These are phyloP conservation scores for Aspidiotus destructor DNA, from an alignment of 2,888 invertebrate genomes.

Conservation along the genomic window DNA sequence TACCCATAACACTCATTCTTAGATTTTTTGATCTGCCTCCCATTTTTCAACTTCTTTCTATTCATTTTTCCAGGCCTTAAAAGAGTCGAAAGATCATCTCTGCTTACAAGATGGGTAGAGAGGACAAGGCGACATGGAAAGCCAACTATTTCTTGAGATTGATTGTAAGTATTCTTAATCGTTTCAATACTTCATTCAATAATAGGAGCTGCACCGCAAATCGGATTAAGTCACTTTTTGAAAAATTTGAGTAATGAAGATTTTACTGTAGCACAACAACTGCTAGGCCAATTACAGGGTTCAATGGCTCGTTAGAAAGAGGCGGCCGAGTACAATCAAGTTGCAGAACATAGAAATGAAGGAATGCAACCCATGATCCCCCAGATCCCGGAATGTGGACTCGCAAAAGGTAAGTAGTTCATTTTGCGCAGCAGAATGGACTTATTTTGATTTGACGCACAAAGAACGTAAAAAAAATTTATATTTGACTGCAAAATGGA, in stretches of 20 bases:
- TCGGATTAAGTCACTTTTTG: too few relatives aligned
- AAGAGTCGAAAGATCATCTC: conserved; percentile 37
- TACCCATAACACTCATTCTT: too few relatives aligned
- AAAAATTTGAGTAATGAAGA: too few relatives aligned
- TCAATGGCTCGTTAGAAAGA: neutral
- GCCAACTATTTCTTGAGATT: conserved; percentile 93
- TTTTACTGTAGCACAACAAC: neutral
- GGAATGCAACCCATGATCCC: neutral
- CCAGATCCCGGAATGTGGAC: neutral
- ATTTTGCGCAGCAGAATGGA: neutral
- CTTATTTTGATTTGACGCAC: neutral
- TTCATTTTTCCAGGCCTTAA: conserved; percentile 43
- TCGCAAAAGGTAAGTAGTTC: neutral
- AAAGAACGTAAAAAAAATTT: neutral
- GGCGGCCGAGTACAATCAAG: neutral
- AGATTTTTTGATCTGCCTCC: too few relatives aligned
- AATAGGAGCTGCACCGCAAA: too few relatives aligned
- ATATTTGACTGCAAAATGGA: too few relatives aligned
- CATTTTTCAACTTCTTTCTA: too few relatives aligned
- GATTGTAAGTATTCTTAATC: conserved; percentile 61
- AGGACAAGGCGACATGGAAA: conserved; percentile 99
- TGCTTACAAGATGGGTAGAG: conserved; percentile 94
- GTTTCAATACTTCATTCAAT: conserved; percentile 22
- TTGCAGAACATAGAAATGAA: neutral
- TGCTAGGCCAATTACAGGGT: neutral